Evolutionary conservation across 2,797 vertebrate genomes (phyloP).

Genomic region (Galago senegalensis): DNA sequence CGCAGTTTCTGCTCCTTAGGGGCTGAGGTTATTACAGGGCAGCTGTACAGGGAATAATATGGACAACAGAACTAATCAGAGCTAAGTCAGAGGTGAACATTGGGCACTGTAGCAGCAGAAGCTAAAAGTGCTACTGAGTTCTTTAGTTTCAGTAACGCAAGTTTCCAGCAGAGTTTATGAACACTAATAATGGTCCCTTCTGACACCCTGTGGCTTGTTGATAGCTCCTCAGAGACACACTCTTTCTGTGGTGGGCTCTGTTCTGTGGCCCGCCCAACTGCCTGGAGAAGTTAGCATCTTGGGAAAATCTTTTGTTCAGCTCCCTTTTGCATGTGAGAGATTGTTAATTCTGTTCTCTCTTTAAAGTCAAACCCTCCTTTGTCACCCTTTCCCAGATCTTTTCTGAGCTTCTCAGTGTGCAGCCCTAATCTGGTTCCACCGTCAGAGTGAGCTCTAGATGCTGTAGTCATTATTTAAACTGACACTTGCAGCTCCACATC

Average conservation of each 20-base stretch:
- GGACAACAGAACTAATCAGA: not conserved
- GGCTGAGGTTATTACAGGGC: not conserved
- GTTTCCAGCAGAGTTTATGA: not conserved
- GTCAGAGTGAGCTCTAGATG: not conserved
- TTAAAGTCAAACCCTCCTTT: conserved; percentile 14
- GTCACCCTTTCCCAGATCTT: conserved; percentile 7
- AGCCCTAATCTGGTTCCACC: not conserved
- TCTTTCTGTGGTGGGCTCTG: not conserved
- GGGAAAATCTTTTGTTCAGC: not conserved
- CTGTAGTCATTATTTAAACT: conserved; percentile 10
- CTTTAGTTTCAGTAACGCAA: not conserved
- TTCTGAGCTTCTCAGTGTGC: not conserved
- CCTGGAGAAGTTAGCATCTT: not conserved
- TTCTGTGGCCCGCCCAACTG: not conserved
- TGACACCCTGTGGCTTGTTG: not conserved
- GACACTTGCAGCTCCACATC: not conserved
- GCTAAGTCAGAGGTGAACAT: not conserved
- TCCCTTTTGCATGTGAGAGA: not conserved
- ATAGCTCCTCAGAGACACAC: not conserved
- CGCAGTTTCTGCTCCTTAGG: not conserved
- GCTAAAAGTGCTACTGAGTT: not conserved
- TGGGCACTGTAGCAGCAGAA: not conserved
- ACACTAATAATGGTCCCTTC: rapidly evolving
- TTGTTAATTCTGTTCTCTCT: not conserved
- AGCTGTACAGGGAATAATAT: not conserved